Base-by-base conservation (phyloP, 35 echinoderm and acorn worm species). In the Diadema setosum region DNA sequence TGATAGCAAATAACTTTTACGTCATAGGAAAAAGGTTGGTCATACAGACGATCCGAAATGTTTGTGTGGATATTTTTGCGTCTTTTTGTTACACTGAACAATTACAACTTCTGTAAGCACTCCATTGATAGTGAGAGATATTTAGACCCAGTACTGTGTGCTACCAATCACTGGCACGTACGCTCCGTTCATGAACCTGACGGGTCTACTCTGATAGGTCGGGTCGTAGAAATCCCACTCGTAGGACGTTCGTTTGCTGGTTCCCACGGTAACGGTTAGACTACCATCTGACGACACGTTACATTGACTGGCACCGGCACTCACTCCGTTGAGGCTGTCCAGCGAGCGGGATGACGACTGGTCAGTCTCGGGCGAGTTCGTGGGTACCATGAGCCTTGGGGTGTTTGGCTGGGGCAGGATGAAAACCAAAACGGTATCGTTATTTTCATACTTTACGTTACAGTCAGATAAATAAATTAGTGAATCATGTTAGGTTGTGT, bases 161-260 rank as follows among this genome's bases (percentile, higher is more conserved):
- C 67, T 50, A 7, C 81, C 70, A 2, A 97, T 55, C 0, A 97
- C 80, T 1, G 95, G 95, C 18, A 93, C 89, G 70, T 93, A 97
- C 17, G 91, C 95, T 21, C 95, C 95, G 50, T 97, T 85, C 15
- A 93, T 57, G 60, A 91, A 97, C 40, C 84, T 69, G 2, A 97
- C 37, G 14, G 58, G 58, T 45, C 82, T 46, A 11, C 69, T 86
- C 11, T 63, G 44, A 58, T 93, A 97, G 0, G 83, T 85, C 1
- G 95, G 95, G 30, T 97, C 95, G 58, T 93, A 97, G 11, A 85
- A 85, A 39, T 97, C 95, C 95, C 95, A 97, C 33, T 94, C 95
- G 45, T 80, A 97, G 1, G 87, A 93, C n/a, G 57, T 84, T 27
- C 83, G 64, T 15, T 70, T 85, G 23, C 63, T 91, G 5, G 91